Evolutionary conservation across 1,140 invertebrate genomes (phyloP).

Genomic region (Proctacanthus coquilletti): DNA sequence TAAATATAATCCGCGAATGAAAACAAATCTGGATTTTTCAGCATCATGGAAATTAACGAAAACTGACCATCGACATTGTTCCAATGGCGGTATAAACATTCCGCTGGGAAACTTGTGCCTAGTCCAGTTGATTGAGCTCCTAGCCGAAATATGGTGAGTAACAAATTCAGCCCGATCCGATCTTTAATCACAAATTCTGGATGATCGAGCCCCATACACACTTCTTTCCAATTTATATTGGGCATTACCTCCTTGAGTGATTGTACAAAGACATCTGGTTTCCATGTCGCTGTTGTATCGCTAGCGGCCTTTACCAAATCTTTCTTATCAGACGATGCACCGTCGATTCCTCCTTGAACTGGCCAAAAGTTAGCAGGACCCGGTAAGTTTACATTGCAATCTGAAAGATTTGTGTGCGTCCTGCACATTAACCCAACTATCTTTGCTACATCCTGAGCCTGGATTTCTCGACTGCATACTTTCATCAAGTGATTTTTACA

Average conservation of each 20-base stretch:
- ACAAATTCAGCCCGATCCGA: constrained; percentile 60
- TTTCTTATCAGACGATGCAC: constrained; percentile 11
- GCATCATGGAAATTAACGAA: constrained; percentile 67
- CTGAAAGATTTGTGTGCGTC: constrained; percentile 52
- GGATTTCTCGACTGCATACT: constrained; percentile 53
- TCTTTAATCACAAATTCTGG: constrained; percentile 78
- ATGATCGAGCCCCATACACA: constrained; percentile 74
- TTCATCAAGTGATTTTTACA: constrained; percentile 69
- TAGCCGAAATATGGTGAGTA: constrained; percentile 63
- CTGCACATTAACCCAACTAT: constrained; percentile 77
- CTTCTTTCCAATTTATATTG: constrained; percentile 81
- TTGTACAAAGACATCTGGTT: constrained; percentile 83
- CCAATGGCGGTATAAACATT: constrained; percentile 80
- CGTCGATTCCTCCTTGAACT: constrained; percentile 9
- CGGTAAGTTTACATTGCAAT: constrained; percentile 48
- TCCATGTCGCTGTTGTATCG: constrained; percentile 56
- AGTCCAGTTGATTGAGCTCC: constrained; percentile 61
- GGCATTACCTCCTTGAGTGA: constrained; percentile 76
- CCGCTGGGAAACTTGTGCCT: constrained; percentile 85
- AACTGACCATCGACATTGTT: constrained; percentile 86
- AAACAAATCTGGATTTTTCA: constrained; percentile 86
- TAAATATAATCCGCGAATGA: constrained; percentile 85
- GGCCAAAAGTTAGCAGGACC: constrained; percentile 43
- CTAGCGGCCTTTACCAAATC: constrained; percentile 18
- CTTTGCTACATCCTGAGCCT: constrained; percentile 61